Evolutionary conservation across 2,113 vertebrate species (phyloP).

Genomic region (Poecile atricapillus): DNA sequence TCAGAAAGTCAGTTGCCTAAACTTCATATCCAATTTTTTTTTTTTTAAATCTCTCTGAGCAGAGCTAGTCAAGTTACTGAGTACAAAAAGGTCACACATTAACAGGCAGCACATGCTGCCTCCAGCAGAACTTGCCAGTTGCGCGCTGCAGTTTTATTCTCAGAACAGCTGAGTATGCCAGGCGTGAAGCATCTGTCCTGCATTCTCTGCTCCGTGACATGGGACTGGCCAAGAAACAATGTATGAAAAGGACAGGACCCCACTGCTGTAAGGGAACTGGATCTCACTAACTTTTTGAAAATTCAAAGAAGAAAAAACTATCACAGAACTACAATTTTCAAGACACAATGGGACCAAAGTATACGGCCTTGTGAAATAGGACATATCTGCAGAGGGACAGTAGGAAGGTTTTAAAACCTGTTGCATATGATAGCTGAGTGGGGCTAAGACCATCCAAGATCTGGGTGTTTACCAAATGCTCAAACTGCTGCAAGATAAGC

Average conservation of each 20-base stretch:
- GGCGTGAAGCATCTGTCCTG: constrained; percentile 65
- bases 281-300: background rate
- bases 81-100: constrained; percentile 45
- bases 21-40: background rate
- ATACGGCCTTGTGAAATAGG: background rate
- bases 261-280: background rate
- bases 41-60: background rate
- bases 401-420: background rate
- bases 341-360: background rate
- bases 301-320: background rate
- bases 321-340: background rate
- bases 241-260: background rate
- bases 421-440: background rate
- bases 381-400: background rate
- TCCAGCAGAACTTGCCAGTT: constrained; percentile 18
- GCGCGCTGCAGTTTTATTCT: constrained; percentile 53
- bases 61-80: background rate
- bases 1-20: background rate
- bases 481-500: background rate
- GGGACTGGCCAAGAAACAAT: constrained; percentile 2
- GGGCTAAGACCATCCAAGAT: background rate
- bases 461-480: background rate
- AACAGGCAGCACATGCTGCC: constrained; percentile 29
- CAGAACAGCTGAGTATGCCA: constrained; percentile 63
- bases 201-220: constrained; percentile 31